These are phyloP conservation scores for Agrilus biguttatus DNA, from an alignment of 2,888 invertebrate genomes.

Conservation along the genomic window DNA sequence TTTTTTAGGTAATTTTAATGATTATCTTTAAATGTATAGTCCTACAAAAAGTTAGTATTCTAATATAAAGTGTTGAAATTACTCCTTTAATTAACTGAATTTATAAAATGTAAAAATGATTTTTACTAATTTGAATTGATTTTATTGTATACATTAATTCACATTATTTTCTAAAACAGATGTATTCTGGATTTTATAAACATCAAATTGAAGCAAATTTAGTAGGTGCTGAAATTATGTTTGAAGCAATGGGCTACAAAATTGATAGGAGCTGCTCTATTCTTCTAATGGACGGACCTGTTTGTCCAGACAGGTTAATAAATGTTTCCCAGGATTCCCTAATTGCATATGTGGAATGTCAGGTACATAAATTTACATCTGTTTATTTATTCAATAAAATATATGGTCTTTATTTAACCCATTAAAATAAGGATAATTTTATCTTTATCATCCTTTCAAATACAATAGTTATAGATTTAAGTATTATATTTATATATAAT, in stretches of 20 bases:
- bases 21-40: no score
- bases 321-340: conserved; percentile 72
- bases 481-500: no score
- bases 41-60: no score
- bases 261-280: conserved; percentile 37
- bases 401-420: no score
- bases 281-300: conserved; percentile 53
- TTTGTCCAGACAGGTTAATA: conserved; percentile 68
- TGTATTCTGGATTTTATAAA: conserved; percentile 77
- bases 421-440: no score
- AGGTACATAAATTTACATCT: conserved; percentile 37
- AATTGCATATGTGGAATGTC: conserved; percentile 76
- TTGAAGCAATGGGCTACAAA: conserved; percentile 73
- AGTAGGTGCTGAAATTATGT: conserved; percentile 59
- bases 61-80: neutral
- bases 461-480: no score
- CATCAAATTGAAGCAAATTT: conserved; percentile 75
- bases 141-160: neutral
- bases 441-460: no score
- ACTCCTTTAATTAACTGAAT: neutral
- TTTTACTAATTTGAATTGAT: no score
- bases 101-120: neutral
- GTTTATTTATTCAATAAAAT: no score
- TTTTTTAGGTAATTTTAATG: no score
- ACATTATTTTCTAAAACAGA: conserved; percentile 33